Evolutionary conservation across 2,888 invertebrate genomes (phyloP).

Genomic region (Stenoptilia bipunctidactyla): DNA sequence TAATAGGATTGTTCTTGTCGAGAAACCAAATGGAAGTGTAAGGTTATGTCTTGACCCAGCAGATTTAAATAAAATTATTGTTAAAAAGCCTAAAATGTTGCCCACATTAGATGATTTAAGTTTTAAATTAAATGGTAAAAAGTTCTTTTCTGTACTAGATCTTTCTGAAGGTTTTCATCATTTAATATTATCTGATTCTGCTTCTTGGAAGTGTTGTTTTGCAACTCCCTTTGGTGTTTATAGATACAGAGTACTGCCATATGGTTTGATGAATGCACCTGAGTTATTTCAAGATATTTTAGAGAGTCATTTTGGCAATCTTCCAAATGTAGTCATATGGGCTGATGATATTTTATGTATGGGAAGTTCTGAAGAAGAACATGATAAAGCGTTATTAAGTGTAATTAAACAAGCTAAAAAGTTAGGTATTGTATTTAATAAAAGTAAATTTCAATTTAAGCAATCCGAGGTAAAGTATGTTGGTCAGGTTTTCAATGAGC

Average conservation of each 20-base stretch:
- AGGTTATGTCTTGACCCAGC: conserved; percentile 8
- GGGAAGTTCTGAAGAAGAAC: too few relatives aligned
- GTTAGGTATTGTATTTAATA: too few relatives aligned
- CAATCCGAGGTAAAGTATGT: conserved; percentile 8
- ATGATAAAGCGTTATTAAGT: too few relatives aligned
- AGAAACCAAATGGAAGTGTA: conserved; percentile 8
- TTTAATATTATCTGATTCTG: conserved; percentile 7
- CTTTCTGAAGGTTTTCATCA: conserved; percentile 14
- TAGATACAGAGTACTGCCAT: too few relatives aligned
- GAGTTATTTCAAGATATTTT: conserved; percentile 12
- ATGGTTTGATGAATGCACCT: conserved; percentile 13
- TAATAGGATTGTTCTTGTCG: conserved; percentile 11
- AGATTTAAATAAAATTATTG: conserved; percentile 13
- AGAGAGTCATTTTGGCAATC: conserved; percentile 5
- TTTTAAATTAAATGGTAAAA: conserved; percentile 11
- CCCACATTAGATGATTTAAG: conserved; percentile 11
- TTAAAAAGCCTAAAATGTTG: conserved; percentile 13
- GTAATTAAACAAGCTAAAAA: too few relatives aligned
- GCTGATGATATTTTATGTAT: too few relatives aligned
- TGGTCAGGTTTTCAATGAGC: conserved; percentile 7
- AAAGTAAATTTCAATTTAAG: conserved; percentile 5
- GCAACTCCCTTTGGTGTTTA: conserved; percentile 12
- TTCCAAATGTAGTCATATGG: conserved; percentile 9
- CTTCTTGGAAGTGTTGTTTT: conserved; percentile 15
- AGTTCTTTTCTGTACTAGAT: conserved; percentile 13